Evolutionary conservation across 1,140 invertebrate species (phyloP), one percentile per base, ranked within the genome.

Genomic region (Drosophila tropicalis): DNA sequence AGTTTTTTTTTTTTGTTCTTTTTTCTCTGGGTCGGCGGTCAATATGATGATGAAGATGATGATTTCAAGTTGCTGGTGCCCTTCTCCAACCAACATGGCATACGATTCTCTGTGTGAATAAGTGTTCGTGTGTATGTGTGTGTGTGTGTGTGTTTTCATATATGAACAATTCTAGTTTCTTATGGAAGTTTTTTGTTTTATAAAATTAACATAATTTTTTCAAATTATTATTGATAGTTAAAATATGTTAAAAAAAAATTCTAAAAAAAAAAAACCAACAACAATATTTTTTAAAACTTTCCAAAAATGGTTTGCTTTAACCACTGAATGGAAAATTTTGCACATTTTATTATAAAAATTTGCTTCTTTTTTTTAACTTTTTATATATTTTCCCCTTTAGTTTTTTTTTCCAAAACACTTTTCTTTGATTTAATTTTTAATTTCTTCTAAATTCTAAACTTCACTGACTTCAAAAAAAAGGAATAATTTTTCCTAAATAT

Each of bases 61-160:
- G 47, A 61, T 65, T 51, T 66, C 60, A 54, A 41, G 36, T 39
- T 62, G 36, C 41, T 44, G 61, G 44, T 72, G 51, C 72, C 54
- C 57, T 65, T 72, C 81, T 81, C 55, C 62, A 77, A 68, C 67
- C 62, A 77, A 71, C 73, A 44, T 69, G 69, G 70, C 51, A 19
- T 62, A 58, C 34, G 34, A 25, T 72, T 57, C 13, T 39, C 9
- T 51, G 17, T 51, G 44, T 51, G 17, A 51, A 51, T 51, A 12
- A 51, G 44, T 51, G 17, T 51, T 19, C 5, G 5, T 47, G 7
- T 19, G 44, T 19, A n/a, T 44, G 15, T 9, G 15, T 6, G 44
- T 62, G 47, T 56, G 19, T 62, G 13, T 25, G 4, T 15, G 5
- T 47, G 12, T 39, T 67, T 15, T 6, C 36, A 13, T 39, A 67